Percentiles rank a stretch among this genome's conserved stretches.
Evolutionary conservation across 2,113 vertebrate species (phyloP).

Genomic region (Gobio gobio): DNA sequence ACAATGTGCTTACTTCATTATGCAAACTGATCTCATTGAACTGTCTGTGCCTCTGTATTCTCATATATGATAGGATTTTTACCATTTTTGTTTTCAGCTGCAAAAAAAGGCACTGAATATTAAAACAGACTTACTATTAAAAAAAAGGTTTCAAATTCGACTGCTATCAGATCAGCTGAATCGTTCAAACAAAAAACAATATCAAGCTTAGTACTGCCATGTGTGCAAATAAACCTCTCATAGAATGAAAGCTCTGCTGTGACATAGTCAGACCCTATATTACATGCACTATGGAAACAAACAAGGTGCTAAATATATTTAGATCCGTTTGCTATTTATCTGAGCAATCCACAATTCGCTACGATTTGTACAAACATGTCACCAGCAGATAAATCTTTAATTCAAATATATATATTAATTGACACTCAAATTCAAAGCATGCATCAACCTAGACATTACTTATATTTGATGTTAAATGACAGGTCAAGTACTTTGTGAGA

Average conservation of each 20-base stretch:
- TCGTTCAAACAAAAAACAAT: constrained; percentile 54
- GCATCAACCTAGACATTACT: not conserved
- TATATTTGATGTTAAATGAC: not conserved
- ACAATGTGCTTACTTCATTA: constrained; percentile 31
- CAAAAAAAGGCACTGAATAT: constrained; percentile 22
- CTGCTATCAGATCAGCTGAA: constrained; percentile 1
- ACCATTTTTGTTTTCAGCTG: constrained; percentile 36
- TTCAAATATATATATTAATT: not conserved
- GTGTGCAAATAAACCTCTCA: not conserved
- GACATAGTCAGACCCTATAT: constrained; percentile 32
- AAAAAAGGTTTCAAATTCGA: not conserved
- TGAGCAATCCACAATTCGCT: constrained; percentile 1
- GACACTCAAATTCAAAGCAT: not conserved
- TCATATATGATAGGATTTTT: constrained; percentile 53
- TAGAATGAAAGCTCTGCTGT: constrained; percentile 40
- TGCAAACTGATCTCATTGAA: constrained; percentile 45
- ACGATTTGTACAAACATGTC: not conserved
- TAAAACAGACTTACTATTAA: constrained; percentile 16
- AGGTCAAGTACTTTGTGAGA: not conserved
- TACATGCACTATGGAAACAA: constrained; percentile 22
- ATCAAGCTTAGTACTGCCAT: constrained; percentile 45
- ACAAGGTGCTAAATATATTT: constrained; percentile 53
- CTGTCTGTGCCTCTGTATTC: constrained; percentile 69
- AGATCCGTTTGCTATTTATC: constrained; percentile 23
- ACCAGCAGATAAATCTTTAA: constrained; percentile 30